phyloP scores from a whole-genome alignment of 2,888 invertebrate species.

The Aspidiotus destructor region DNA sequence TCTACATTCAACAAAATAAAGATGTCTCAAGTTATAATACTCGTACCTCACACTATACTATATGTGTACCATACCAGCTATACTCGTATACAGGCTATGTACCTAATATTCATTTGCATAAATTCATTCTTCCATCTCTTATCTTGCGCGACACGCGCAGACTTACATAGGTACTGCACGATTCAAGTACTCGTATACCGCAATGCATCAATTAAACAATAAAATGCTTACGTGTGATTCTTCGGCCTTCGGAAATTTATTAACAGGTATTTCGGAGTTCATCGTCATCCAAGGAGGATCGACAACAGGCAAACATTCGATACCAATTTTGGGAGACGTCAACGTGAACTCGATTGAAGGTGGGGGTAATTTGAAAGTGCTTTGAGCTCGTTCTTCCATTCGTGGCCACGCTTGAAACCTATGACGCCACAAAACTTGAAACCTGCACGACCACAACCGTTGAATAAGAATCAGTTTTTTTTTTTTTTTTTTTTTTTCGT shows the following conservation, averaged over 20 bases:
- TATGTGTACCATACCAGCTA: no score
- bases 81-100: no score
- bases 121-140: no score
- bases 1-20: no score
- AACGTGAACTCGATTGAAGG: slow-evolving; percentile 98
- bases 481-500: background rate
- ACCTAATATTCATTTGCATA: no score
- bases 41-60: no score
- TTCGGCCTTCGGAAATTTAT: slow-evolving; percentile 90
- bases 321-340: slow-evolving; percentile 97
- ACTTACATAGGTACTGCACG: no score
- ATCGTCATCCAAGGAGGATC: slow-evolving; percentile 97
- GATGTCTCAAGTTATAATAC: no score
- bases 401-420: slow-evolving; percentile 98
- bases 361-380: slow-evolving; percentile 95
- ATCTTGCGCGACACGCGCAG: no score
- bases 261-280: slow-evolving; percentile 93
- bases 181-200: no score
- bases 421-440: slow-evolving; percentile 91
- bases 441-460: slow-evolving; percentile 45
- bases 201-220: background rate
- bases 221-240: slow-evolving; percentile 73
- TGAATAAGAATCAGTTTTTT: background rate
- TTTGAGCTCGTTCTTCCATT: slow-evolving; percentile 95
- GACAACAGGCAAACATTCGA: slow-evolving; percentile 84